Base-by-base conservation (phyloP, 2,113 vertebrate species). In the Enhydra lutris region DNA sequence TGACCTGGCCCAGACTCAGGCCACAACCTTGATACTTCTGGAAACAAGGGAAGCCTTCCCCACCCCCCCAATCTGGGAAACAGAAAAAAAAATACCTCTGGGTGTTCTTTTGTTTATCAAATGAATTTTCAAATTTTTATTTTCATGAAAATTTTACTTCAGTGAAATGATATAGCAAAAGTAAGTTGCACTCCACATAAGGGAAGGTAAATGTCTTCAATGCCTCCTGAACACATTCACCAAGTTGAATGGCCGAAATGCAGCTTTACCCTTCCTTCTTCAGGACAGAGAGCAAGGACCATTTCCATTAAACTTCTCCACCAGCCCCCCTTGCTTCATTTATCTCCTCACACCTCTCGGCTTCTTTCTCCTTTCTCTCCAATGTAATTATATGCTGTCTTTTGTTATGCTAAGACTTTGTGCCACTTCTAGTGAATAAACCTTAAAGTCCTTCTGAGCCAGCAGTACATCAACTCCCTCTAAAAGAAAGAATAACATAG, bases 101-200 rank as follows among this genome's bases (percentile, higher is more conserved):
- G 21, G 15, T 57, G 7, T 65, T 52, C 63, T 63, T 73, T 71
- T 73, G 20, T 18, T 42, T 79, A 50, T 50, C 71, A 86, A 59
- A 29, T 55, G 76, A 65, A 29, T 39, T 79, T 57, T 80, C 18
- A 15, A 47, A 31, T 47, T 47, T 76, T 78, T 78, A 47, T 78
- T 78, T 78, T 47, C 42, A 78, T 31, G 42, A 78, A 78, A 47
- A 47, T 78, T 47, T 78, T 78, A 78, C 67, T 91, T 91, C 34
- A 21, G 29, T 59, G 20, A 92, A 81, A 55, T 63, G 29, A 39
- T 29, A 52, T 29, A 65, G n/a, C 65, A 13, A 42, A 80, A 36
- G 20, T 6, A 12, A 13, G 59, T 34, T 31, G 36, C 36, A 57
- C 10, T n/a, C 52, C 15, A 9, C 36, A 1, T 47, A 24, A 76